These are phyloP conservation scores for Pygoscelis adeliae DNA, from an alignment of 2,113 vertebrate genomes.

Conservation along the genomic window DNA sequence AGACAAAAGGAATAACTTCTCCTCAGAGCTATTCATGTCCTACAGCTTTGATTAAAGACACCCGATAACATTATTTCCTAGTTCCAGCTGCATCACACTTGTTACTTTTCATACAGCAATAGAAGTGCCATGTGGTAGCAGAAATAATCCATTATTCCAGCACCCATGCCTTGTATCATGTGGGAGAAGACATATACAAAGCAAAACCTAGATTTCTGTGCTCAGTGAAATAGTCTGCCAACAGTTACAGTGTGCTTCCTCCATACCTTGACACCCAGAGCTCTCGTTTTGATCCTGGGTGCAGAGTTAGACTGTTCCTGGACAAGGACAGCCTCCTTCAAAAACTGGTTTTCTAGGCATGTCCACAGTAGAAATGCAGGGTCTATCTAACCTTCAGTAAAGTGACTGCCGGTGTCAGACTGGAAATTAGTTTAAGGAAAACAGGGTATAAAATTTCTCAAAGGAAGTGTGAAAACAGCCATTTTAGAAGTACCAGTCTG, in stretches of 20 bases:
- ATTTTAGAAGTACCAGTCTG: neutral
- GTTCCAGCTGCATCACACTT: neutral
- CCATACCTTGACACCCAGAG: neutral
- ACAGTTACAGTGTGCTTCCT: fast-evolving
- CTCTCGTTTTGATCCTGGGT: neutral
- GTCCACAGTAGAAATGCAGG: neutral
- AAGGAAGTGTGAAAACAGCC: neutral
- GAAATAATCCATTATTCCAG: neutral
- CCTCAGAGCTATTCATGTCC: neutral
- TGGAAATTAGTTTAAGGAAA: neutral
- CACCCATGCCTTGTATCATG: neutral
- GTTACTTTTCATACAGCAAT: neutral
- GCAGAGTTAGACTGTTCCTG: neutral
- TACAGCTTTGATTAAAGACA: neutral
- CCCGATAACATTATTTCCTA: neutral
- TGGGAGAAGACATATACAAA: neutral
- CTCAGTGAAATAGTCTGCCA: neutral
- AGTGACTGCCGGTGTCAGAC: neutral
- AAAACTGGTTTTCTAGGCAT: neutral
- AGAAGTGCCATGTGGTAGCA: neutral
- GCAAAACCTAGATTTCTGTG: neutral
- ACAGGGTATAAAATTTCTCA: neutral
- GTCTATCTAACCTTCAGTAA: neutral
- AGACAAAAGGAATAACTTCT: neutral
- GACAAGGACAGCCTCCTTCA: neutral